Conservation (phyloP, 2,888 invertebrate genomes). For the Drosophila mayaguana region DNA sequence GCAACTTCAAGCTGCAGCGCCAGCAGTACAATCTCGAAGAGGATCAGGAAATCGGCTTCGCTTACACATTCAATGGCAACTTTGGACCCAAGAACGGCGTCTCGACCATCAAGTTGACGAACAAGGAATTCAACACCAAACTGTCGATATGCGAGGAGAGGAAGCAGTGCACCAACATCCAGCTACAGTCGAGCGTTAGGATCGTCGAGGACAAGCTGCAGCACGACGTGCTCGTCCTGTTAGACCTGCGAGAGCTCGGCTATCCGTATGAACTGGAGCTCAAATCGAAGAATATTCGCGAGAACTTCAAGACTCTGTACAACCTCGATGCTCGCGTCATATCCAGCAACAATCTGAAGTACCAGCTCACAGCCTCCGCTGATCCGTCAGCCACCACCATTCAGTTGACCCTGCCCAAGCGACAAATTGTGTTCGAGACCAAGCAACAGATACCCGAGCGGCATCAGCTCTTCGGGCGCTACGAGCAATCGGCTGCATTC, state of each 20-base stretch:
- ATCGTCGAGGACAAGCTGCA: constrained; percentile 82
- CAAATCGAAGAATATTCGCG: constrained; percentile 88
- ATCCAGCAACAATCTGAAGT: constrained; percentile 89
- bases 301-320: constrained; percentile 87
- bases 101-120: constrained; percentile 89
- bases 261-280: constrained; percentile 91
- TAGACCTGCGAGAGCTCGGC: constrained; percentile 91
- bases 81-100: constrained; percentile 89
- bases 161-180: constrained; percentile 91
- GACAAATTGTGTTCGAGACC: constrained; percentile 89
- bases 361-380: constrained; percentile 89
- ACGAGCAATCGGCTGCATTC: constrained; percentile 88
- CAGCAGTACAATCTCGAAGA: constrained; percentile 87
- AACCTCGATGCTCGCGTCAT: constrained; percentile 90
- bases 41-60: constrained; percentile 88
- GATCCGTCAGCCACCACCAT: constrained; percentile 88
- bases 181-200: constrained; percentile 83
- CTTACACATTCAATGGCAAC: constrained; percentile 89
- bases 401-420: constrained; percentile 89
- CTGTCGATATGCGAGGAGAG: constrained; percentile 92
- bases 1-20: constrained; percentile 90
- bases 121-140: constrained; percentile 90
- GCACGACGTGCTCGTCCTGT: constrained; percentile 88
- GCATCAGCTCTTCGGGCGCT: constrained; percentile 86
- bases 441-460: constrained; percentile 86